Evolutionary conservation across 2,797 vertebrate genomes (phyloP).

Genomic region (Tiaroga cobitis): DNA sequence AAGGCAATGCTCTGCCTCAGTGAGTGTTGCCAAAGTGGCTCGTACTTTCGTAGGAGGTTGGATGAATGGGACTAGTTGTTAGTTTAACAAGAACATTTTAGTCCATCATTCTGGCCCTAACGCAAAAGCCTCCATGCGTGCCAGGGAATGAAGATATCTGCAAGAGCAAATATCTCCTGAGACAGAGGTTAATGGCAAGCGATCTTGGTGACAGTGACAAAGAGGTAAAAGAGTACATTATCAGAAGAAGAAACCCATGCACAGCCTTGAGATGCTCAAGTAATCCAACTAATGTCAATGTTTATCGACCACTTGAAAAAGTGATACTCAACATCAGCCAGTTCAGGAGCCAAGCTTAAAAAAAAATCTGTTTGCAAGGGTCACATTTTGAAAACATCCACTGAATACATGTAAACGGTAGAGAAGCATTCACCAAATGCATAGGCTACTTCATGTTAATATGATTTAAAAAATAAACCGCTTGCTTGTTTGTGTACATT

Average conservation of each 20-base stretch:
- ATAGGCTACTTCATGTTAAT: not conserved
- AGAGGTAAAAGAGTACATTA: conserved; percentile 14
- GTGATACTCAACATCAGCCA: not conserved
- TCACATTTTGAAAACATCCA: not conserved
- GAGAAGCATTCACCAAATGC: not conserved
- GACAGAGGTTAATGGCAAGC: conserved; percentile 24
- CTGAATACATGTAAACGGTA: not conserved
- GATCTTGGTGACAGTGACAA: conserved; percentile 21
- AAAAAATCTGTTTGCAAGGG: not conserved
- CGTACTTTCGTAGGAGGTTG: conserved; percentile 1
- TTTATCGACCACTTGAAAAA: not conserved
- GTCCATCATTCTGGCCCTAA: conserved; percentile 11
- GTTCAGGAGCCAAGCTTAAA: not conserved
- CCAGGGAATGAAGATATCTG: conserved; percentile 17
- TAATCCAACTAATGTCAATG: not conserved
- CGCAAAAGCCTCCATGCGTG: not conserved
- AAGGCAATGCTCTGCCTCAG: conserved; percentile 24
- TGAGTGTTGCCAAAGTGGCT: conserved; percentile 16
- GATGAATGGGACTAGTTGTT: conserved; percentile 27
- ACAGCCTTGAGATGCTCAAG: conserved; percentile 15
- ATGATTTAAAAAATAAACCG: not conserved
- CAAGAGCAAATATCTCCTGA: conserved; percentile 11
- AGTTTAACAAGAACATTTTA: conserved; percentile 46
- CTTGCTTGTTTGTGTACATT: not conserved
- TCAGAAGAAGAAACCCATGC: conserved; percentile 30